Evolutionary conservation across 2,888 invertebrate species (phyloP).

Genomic region (Syrista parreyssii): DNA sequence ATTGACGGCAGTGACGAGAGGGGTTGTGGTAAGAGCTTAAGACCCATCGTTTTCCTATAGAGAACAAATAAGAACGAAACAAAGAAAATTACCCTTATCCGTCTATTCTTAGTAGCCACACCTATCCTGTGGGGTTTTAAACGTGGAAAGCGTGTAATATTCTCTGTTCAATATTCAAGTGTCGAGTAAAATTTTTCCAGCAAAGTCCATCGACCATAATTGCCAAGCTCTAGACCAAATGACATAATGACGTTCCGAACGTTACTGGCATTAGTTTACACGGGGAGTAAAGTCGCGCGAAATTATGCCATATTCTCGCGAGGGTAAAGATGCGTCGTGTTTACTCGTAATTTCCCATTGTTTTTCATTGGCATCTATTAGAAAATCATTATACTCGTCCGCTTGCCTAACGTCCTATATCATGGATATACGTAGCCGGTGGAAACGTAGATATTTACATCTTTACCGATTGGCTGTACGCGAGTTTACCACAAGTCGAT

Average conservation of each 20-base stretch:
- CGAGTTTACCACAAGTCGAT: neutral
- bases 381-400: neutral
- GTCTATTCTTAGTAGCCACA: neutral
- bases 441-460: neutral
- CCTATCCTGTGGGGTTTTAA: neutral
- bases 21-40: slow-evolving; percentile 68
- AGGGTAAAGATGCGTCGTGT: neutral
- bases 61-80: neutral
- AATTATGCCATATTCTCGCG: neutral
- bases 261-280: neutral
- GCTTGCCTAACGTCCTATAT: too few relatives aligned
- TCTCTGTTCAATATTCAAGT: neutral
- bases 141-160: neutral
- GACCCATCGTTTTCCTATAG: neutral
- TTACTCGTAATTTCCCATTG: neutral
- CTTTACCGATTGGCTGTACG: neutral
- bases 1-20: slow-evolving; percentile 74
- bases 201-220: neutral
- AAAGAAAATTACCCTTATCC: neutral
- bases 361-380: neutral
- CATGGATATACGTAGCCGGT: neutral
- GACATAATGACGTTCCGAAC: neutral
- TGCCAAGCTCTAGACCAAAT: neutral
- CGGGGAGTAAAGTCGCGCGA: neutral
- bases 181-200: neutral